Evolutionary conservation across 2,113 vertebrate genomes (phyloP).

Genomic region (Notiomystis cincta): DNA sequence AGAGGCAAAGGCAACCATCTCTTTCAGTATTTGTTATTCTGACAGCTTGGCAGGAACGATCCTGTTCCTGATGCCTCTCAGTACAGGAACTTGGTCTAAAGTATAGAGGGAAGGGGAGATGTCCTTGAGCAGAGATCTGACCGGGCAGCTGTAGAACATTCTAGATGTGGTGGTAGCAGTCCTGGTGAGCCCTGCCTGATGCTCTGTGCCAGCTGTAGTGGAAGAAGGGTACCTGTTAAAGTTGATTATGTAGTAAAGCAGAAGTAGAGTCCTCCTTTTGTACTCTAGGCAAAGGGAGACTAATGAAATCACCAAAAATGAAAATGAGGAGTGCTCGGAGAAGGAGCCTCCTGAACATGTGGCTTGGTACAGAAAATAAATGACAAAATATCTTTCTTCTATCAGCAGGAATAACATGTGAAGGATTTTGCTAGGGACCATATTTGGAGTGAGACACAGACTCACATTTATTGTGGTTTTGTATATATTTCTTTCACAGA

Average conservation of each 20-base stretch:
- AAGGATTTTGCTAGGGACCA: background rate
- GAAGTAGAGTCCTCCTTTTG: background rate
- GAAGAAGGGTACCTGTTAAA: background rate
- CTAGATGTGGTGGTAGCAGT: background rate
- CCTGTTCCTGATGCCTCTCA: background rate
- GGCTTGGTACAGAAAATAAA: background rate
- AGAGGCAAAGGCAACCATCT: background rate
- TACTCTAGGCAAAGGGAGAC: background rate
- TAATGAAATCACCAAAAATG: background rate
- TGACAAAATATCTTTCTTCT: background rate
- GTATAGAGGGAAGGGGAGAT: background rate
- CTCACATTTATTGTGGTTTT: background rate
- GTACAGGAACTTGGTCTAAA: background rate
- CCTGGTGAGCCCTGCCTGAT: background rate
- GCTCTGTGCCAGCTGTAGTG: background rate
- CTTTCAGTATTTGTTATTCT: background rate
- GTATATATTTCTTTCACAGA: background rate
- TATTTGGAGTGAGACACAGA: background rate
- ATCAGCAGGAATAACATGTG: background rate
- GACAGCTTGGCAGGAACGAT: background rate
- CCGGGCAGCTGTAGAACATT: rapidly evolving
- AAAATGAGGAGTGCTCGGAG: background rate
- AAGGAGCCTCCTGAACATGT: background rate
- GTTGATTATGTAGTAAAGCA: background rate
- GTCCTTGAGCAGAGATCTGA: background rate